A percentile compares a stretch with the other conserved stretches of the same genome.
Evolutionary conservation across 2,797 vertebrate genomes (phyloP).

Genomic region (Pteropus rufus): DNA sequence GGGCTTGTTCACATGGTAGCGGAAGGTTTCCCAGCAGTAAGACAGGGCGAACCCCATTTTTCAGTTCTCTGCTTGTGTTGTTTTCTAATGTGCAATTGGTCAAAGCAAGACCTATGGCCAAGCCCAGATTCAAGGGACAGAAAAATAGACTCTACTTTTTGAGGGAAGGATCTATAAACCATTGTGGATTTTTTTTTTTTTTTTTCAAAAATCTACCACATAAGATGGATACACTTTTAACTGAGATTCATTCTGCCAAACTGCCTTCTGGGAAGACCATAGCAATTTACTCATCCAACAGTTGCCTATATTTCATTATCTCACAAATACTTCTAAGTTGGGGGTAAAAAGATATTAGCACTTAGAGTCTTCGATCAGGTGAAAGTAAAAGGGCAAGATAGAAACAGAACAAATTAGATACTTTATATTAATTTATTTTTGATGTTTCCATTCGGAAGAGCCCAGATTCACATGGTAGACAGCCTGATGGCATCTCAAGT

Average conservation of each 20-base stretch:
- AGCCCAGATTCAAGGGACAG: not conserved
- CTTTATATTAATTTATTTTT: slow-evolving; percentile 31
- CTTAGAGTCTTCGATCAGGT: slow-evolving; percentile 12
- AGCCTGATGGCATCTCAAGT: not conserved
- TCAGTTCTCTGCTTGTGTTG: not conserved
- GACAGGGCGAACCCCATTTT: not conserved
- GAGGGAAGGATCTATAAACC: not conserved
- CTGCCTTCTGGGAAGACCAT: not conserved
- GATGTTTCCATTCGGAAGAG: not conserved
- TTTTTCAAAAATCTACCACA: not conserved
- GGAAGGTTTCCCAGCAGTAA: not conserved
- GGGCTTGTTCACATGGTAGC: not conserved
- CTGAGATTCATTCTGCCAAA: not conserved
- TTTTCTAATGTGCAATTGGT: not conserved
- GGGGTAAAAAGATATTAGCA: slow-evolving; percentile 36
- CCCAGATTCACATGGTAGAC: not conserved
- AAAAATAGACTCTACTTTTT: not conserved
- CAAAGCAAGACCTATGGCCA: not conserved
- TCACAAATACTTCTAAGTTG: slow-evolving; percentile 18
- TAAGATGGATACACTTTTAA: not conserved
- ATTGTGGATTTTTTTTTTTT: not conserved
- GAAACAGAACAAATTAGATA: slow-evolving; percentile 28
- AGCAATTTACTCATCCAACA: not conserved
- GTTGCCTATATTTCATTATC: slow-evolving; percentile 10
- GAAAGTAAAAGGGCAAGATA: not conserved